Base-by-base conservation (phyloP, 2,113 vertebrate species). In the Dipodomys stephensi region DNA sequence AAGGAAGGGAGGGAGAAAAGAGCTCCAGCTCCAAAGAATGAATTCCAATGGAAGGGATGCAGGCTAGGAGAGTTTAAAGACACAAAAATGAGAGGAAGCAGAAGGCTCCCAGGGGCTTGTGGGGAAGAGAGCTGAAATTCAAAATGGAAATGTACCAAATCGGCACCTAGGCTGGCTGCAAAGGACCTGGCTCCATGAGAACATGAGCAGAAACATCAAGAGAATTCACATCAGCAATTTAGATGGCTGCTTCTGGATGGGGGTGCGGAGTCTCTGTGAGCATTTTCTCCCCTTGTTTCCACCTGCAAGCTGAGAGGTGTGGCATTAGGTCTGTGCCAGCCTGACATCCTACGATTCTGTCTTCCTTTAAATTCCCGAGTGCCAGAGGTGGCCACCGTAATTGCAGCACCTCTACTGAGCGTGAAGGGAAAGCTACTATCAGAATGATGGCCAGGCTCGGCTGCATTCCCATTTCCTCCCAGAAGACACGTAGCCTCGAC, bases 71-170 rank as follows among this genome's bases (percentile, higher is more conserved):
- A 93, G 90, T 88, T 96, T 90, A 93, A 97, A 96, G 92, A 90
- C 82, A 72, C 30, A 92, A 90, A 96, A 95, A 93, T 93, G 94
- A 95, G 93, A 93, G 88, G 93, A 94, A 92, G 90, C 95, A 90
- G 94, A 87, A 95, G 69, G 92, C 71, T 97, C 96, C 95, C 95
- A 88, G 87, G 95, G 97, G 93, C 92, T 76, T 94, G 90, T 3
- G 0, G 85, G 87, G n/a, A 87, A 95, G 80, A 92, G 78, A 93
- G 82, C 84, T 88, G 91, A 94, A 96, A 95, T 96, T 93, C 94
- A 88, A 92, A 95, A 97, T 95, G 96, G 93, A 96, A 95, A 94
- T 84, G 64, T 94, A 94, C 82, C 76, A 91, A 91, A 94, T 71
- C 93, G 82, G 71, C 88, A 65, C 23, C 57, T 27, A 84, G 95